These are phyloP conservation scores for Elegia similella DNA, from an alignment of 2,888 invertebrate genomes.

Conservation along the genomic window DNA sequence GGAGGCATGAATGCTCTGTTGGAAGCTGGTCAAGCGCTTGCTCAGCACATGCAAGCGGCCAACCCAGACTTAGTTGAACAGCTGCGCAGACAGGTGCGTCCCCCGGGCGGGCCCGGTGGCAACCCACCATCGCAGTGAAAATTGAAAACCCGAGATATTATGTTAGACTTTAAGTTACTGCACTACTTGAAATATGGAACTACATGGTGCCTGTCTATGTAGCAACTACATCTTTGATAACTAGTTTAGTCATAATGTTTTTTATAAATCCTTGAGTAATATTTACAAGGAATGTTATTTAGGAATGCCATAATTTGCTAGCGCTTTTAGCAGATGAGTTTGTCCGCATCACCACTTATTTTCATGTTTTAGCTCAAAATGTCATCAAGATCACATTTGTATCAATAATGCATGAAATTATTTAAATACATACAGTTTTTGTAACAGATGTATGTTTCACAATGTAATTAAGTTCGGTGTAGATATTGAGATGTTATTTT, in stretches of 20 bases:
- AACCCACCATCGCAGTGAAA: constrained; percentile 46
- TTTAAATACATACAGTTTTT: background rate
- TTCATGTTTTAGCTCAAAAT: background rate
- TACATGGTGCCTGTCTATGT: constrained; percentile 2
- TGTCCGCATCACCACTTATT: background rate
- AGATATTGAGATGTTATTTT: constrained; percentile 31
- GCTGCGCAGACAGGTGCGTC: constrained; percentile 85
- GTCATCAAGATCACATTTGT: background rate
- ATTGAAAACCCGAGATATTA: background rate
- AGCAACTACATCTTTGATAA: background rate
- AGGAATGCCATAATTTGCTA: background rate
- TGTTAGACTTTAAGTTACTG: constrained; percentile 17
- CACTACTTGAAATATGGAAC: constrained; percentile 1
- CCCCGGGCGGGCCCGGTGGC: constrained; percentile 44
- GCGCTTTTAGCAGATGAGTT: background rate
- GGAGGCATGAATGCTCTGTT: constrained; percentile 66
- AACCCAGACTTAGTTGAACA: constrained; percentile 93
- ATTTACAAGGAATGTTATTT: background rate
- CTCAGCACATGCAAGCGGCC: constrained; percentile 89
- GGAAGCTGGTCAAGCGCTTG: constrained; percentile 89
- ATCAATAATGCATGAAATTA: background rate
- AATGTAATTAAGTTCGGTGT: background rate
- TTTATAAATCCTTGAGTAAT: constrained; percentile 2
- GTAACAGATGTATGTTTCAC: background rate
- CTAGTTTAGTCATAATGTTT: constrained; percentile 4